Conservation (phyloP, 2,113 vertebrate genomes). For the Eublepharis macularius region DNA sequence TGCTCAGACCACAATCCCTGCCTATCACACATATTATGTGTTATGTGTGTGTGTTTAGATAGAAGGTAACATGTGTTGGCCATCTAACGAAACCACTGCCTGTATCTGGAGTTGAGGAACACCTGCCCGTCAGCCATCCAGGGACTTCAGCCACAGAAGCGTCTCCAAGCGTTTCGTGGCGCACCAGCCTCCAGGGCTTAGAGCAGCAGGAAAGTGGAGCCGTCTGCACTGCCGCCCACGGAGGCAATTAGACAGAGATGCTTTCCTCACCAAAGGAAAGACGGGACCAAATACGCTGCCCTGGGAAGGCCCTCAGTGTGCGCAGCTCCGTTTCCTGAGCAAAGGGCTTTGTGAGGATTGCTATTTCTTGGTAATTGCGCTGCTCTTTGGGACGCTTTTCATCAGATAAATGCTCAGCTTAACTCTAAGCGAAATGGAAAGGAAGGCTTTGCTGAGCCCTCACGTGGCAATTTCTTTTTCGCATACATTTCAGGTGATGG, state of each 20-base stretch:
- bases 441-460: not conserved
- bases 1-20: too few species aligned
- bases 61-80: too few species aligned
- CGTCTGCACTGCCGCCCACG: not conserved
- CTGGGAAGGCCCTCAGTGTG: not conserved
- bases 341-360: not conserved
- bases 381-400: not conserved
- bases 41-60: too few species aligned
- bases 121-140: too few species aligned
- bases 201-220: not conserved
- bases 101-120: too few species aligned
- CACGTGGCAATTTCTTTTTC: rapidly evolving
- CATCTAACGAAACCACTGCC: too few species aligned
- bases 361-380: not conserved
- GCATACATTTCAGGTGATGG: not conserved
- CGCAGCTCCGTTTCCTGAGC: not conserved
- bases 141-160: too few species aligned
- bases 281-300: rapidly evolving
- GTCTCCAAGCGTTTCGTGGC: too few species aligned
- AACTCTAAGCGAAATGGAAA: not conserved
- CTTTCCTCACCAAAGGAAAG: not conserved
- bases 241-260: not conserved
- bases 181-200: too few species aligned
- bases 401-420: not conserved
- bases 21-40: too few species aligned